These are phyloP conservation scores for Sardinella longiceps DNA, from an alignment of 2,797 vertebrate genomes.

Conservation along the genomic window DNA sequence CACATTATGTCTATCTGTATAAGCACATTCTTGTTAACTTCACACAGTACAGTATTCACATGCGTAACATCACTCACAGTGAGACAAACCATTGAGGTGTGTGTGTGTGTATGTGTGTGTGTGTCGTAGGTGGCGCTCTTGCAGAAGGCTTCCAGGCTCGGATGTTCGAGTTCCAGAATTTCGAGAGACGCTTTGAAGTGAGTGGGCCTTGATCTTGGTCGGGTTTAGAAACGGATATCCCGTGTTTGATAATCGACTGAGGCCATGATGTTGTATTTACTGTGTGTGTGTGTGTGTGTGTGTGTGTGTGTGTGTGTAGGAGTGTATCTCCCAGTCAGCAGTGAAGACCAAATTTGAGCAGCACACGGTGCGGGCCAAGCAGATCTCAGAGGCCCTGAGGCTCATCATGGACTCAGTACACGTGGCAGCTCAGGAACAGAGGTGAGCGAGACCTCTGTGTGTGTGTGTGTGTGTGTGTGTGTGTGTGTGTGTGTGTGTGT, in stretches of 20 bases:
- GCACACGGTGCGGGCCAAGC: conserved; percentile 94
- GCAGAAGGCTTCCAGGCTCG: conserved; percentile 97
- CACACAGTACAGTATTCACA: too few species aligned
- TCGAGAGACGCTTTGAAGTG: conserved; percentile 95
- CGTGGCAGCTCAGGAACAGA: conserved; percentile 90
- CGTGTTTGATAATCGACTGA: neutral
- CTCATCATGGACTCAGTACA: conserved; percentile 95
- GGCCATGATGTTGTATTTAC: neutral
- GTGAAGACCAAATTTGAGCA: conserved; percentile 99
- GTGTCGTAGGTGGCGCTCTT: conserved; percentile 85
- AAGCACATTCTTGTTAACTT: too few species aligned
- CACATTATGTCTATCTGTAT: too few species aligned
- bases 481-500: too few species aligned
- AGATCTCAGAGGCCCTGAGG: conserved; percentile 90
- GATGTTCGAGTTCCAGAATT: conserved; percentile 99
- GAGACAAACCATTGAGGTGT: neutral
- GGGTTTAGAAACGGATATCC: too few species aligned
- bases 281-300: conserved; percentile 30
- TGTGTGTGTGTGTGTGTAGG: conserved; percentile 68
- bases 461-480: too few species aligned
- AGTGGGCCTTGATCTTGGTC: conserved; percentile 35
- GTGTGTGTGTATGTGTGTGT: too few species aligned
- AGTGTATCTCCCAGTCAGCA: conserved; percentile 96
- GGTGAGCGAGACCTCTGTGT: conserved; percentile 69
- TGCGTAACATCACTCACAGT: neutral